Evolutionary conservation across 2,888 invertebrate species (phyloP), one percentile per base, ranked within the genome.

Genomic region (Gandaritis pyraliata): DNA sequence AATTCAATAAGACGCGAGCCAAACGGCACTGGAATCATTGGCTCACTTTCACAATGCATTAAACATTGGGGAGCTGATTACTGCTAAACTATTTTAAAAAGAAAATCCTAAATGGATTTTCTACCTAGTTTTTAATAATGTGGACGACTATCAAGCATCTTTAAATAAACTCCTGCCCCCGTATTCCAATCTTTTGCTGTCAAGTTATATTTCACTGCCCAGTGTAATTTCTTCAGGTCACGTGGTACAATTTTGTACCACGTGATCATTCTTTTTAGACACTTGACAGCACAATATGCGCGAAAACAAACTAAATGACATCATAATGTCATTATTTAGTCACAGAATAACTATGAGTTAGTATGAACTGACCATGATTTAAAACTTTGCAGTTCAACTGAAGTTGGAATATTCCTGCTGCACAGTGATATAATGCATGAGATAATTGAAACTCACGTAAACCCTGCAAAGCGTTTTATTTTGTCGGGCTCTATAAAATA

Each of bases 1-100:
- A 88, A 88, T 88, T 88, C 87, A 88, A 88, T 88, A 87, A 87
- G 81, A 78, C 76, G 77, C 82, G 77, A 86, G 83, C 83, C 82
- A 76, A 79, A 79, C 77, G 78, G 74, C 78, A 72, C 75, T 75
- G 73, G 77, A 79, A 82, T 80, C 80, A 78, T 82, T 81, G 76
- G 68, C 78, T 76, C 75, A 75, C 75, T 77, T 76, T 75, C 74
- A 72, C 71, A 71, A 72, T 72, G 65, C 66, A 65, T 60, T 62
- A 36, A 63, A 46, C 46, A 39, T 33, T 7, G 15, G n/a, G 39
- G n/a, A 54, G 49, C 54, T 55, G n/a, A 55, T 51, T 64, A 55
- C 52, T 72, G 36, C 5, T 49, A n/a, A 30, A 56, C 64, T 58
- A 65, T 69, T 69, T 68, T 61, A 65, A 69, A 70, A 61, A 55